Evolutionary conservation across 64 coral and sea anemone species (phyloP), one percentile per base, ranked within the genome.

Genomic region (Montipora cactus): DNA sequence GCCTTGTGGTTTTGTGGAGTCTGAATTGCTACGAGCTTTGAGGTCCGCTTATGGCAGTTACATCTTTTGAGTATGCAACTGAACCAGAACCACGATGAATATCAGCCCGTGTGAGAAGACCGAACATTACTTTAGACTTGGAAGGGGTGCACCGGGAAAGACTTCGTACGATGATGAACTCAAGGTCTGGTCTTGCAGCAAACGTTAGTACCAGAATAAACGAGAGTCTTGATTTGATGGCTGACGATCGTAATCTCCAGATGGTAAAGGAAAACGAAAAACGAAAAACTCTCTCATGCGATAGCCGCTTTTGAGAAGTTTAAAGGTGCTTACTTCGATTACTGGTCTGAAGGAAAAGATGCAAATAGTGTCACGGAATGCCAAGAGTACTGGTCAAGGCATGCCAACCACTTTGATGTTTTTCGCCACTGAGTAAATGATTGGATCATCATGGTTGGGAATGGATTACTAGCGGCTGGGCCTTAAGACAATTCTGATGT

Each of bases 401-500:
- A 62, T 44, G 79, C 61, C 20, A 44, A 14, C 12, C 61, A 44
- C 20, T 59, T 82, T 44, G 25, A 3, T 15, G 12, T 12, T 5
- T 44, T 82, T 22, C 25, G 49, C 59, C 55, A 55, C 12, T 0
- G 44, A 12, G 16, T 62, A 5, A 1, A 8, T 7, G 57, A 82
- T 14, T 82, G 79, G 79, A 82, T 82, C 5, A 44, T 21, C 0
- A 64, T 4, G 28, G 23, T 21, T 12, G 52, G 62, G 44, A 2
- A 45, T 15, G 44, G 62, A 6, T 55, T 82, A 2, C 4, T 82
- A 16, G 55, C 55, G 14, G 55, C 13, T 2, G 61, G 22, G 10
- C 79, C 66, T 82, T 28, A 66, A 53, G 79, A 62, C 7, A 55
- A 82, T 44, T 82, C 79, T 2, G 57, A 59, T 2, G 55, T 82